Percentiles rank a stretch among this genome's conserved stretches.
phyloP scores from a whole-genome alignment of 1,140 invertebrate species.

The Ruditapes philippinarum region DNA sequence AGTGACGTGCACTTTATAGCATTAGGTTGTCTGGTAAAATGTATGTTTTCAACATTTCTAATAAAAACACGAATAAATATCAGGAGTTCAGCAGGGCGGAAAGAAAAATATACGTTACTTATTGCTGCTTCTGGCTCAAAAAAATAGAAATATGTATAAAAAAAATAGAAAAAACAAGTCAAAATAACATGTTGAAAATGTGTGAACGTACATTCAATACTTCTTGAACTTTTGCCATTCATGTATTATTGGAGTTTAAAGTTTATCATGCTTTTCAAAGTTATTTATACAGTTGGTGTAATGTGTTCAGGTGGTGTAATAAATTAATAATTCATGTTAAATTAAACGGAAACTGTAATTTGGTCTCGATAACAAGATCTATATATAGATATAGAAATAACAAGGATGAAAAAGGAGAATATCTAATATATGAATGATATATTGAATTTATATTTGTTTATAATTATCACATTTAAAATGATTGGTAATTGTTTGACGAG shows the following conservation, averaged over 20 bases:
- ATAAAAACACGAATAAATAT: neutral
- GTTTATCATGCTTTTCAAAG: too few relatives aligned
- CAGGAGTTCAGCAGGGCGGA: neutral
- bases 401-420: too few relatives aligned
- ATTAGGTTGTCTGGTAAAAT: neutral
- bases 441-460: neutral
- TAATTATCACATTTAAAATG: neutral
- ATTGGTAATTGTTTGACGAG: neutral
- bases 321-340: too few relatives aligned
- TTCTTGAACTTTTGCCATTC: neutral
- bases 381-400: too few relatives aligned
- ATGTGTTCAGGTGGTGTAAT: too few relatives aligned
- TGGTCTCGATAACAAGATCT: too few relatives aligned
- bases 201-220: neutral
- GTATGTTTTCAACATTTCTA: slow-evolving; percentile 1
- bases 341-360: too few relatives aligned
- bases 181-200: neutral
- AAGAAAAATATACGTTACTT: neutral
- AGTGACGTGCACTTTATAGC: too few relatives aligned
- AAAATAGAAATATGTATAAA: neutral
- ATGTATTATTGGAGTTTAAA: too few relatives aligned
- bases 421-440: too few relatives aligned
- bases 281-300: too few relatives aligned
- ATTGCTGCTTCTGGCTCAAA: neutral
- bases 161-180: neutral